Evolutionary conservation across 2,888 invertebrate species (phyloP).

Genomic region (Pollenia griseotomentosa): DNA sequence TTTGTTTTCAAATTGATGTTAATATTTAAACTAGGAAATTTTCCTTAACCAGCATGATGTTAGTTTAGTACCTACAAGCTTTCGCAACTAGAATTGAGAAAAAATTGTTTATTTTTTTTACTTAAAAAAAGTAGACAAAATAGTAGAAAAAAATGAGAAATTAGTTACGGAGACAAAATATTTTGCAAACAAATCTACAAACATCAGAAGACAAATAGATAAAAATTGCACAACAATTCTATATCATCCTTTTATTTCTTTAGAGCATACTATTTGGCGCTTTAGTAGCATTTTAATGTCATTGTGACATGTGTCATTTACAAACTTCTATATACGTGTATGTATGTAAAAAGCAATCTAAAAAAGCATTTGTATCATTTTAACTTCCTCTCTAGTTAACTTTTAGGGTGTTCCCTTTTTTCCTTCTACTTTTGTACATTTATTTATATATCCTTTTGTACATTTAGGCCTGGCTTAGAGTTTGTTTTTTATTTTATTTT

Average conservation of each 20-base stretch:
- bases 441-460: too few relatives aligned
- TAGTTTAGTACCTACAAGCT: constrained; percentile 15
- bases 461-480: constrained; percentile 52
- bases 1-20: constrained; percentile 58
- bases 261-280: constrained; percentile 78
- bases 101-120: constrained; percentile 6
- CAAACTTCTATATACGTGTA: constrained; percentile 75
- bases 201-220: constrained; percentile 42
- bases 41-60: constrained; percentile 8
- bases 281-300: constrained; percentile 78
- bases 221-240: constrained; percentile 14
- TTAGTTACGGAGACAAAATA: constrained; percentile 68
- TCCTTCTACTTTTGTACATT: constrained; percentile 9
- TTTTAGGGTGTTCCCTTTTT: not conserved
- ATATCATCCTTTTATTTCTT: constrained; percentile 16
- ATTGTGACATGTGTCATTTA: constrained; percentile 82
- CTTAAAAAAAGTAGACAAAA: not conserved
- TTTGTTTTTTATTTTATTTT: constrained; percentile 53
- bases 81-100: not conserved
- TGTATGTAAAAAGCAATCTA: constrained; percentile 38
- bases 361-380: constrained; percentile 60
- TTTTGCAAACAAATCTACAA: constrained; percentile 44
- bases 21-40: constrained; percentile 59
- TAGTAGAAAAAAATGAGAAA: constrained; percentile 36
- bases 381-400: constrained; percentile 41